Evolutionary conservation across 2,888 invertebrate genomes (phyloP).

Genomic region (Andrena haemorrhoa): DNA sequence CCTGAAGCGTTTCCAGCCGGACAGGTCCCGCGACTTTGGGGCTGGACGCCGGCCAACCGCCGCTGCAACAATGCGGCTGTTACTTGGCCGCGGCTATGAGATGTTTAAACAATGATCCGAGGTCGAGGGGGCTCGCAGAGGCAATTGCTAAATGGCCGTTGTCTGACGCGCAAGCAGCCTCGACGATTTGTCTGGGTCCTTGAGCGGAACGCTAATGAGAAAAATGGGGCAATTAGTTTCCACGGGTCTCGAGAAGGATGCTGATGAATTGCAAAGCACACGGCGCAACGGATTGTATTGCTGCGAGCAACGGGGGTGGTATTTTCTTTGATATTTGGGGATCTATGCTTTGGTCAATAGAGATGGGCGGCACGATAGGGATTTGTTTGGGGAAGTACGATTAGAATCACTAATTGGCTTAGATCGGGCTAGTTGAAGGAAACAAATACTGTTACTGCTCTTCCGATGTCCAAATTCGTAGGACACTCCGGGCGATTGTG

Average conservation of each 20-base stretch:
- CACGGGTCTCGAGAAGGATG: slow-evolving; percentile 42
- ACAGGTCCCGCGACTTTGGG: slow-evolving; percentile 22
- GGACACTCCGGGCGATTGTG: too few relatives aligned
- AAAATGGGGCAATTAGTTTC: slow-evolving; percentile 55
- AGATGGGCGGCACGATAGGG: too few relatives aligned
- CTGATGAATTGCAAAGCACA: slow-evolving; percentile 36
- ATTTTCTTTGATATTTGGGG: neutral
- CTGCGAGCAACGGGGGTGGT: neutral
- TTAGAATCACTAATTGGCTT: too few relatives aligned
- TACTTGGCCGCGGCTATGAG: slow-evolving; percentile 29
- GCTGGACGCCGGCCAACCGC: slow-evolving; percentile 37
- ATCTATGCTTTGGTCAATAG: too few relatives aligned
- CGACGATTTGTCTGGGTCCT: slow-evolving; percentile 14
- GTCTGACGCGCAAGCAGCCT: slow-evolving; percentile 9
- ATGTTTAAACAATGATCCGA: slow-evolving; percentile 57
- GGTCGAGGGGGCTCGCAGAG: slow-evolving; percentile 27
- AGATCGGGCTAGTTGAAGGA: too few relatives aligned
- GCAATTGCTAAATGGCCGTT: slow-evolving; percentile 56
- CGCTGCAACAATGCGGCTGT: slow-evolving; percentile 36
- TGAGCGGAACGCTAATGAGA: slow-evolving; percentile 34
- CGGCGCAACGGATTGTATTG: slow-evolving; percentile 8
- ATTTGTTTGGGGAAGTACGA: too few relatives aligned
- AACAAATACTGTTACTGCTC: too few relatives aligned
- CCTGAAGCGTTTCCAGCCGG: slow-evolving; percentile 38
- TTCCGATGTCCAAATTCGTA: too few relatives aligned